A percentile compares a stretch with the other conserved stretches of the same genome.
Evolutionary conservation across 2,888 invertebrate genomes (phyloP).

Genomic region (Ormyrus pomaceus): DNA sequence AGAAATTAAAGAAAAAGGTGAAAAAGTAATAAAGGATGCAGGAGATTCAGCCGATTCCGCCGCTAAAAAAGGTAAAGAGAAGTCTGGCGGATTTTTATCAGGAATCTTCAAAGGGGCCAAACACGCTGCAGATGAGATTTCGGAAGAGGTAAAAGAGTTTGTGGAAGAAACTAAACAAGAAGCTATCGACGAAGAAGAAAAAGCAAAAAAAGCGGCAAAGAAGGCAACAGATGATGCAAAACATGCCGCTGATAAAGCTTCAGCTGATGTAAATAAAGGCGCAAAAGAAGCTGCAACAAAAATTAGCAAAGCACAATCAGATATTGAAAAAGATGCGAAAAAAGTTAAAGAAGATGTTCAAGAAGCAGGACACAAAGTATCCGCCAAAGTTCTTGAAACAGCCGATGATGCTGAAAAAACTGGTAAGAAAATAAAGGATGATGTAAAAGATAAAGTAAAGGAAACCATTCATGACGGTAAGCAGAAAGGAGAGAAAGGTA

Average conservation of each 20-base stretch:
- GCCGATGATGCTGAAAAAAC: conserved; percentile 69
- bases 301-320: too few relatives aligned
- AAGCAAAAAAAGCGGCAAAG: conserved; percentile 68
- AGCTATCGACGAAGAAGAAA: conserved; percentile 62
- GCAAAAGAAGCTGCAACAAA: too few relatives aligned
- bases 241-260: background rate
- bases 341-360: too few relatives aligned
- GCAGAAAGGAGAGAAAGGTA: conserved; percentile 32
- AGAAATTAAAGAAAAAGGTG: conserved; percentile 49
- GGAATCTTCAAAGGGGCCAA: conserved; percentile 58
- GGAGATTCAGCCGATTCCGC: conserved; percentile 72
- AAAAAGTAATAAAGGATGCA: conserved; percentile 66
- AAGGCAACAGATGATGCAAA: conserved; percentile 11
- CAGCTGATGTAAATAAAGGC: too few relatives aligned
- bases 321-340: too few relatives aligned
- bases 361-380: background rate
- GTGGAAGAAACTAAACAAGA: conserved; percentile 38
- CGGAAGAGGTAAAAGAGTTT: conserved; percentile 68
- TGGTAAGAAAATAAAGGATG: background rate
- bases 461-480: background rate
- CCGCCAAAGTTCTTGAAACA: conserved; percentile 72
- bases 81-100: conserved; percentile 60
- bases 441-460: background rate
- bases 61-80: conserved; percentile 60
- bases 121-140: conserved; percentile 54